These are phyloP conservation scores for Thumatha senex DNA, from an alignment of 2,888 invertebrate genomes.

Conservation along the genomic window DNA sequence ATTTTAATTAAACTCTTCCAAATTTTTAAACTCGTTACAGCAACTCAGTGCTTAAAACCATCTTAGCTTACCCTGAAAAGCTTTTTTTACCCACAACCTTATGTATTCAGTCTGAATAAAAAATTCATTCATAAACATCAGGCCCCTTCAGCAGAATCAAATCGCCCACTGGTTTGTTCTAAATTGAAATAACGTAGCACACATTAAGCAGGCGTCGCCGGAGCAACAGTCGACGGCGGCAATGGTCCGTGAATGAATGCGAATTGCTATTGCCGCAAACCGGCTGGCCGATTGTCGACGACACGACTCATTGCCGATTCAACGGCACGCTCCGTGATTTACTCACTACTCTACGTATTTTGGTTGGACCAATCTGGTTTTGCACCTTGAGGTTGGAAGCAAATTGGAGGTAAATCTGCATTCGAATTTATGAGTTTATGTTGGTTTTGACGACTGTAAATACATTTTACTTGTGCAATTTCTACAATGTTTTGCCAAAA, in stretches of 20 bases:
- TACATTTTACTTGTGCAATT: neutral
- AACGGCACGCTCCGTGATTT: constrained; percentile 62
- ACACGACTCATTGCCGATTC: constrained; percentile 70
- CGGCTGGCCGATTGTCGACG: constrained; percentile 70
- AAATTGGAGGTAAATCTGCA: constrained; percentile 7
- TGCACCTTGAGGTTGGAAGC: constrained; percentile 19
- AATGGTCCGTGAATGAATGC: constrained; percentile 64
- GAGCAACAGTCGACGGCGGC: constrained; percentile 48
- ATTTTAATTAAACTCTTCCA: too few relatives aligned
- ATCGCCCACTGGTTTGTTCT: constrained; percentile 43
- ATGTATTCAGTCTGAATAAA: neutral
- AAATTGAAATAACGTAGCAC: constrained; percentile 61
- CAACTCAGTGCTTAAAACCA: too few relatives aligned
- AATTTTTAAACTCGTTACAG: too few relatives aligned
- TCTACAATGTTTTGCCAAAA: too few relatives aligned
- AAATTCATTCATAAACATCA: neutral
- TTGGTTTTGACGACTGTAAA: neutral
- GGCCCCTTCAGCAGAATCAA: neutral
- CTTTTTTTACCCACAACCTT: neutral
- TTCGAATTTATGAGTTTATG: constrained; percentile 12
- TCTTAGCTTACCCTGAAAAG: too few relatives aligned
- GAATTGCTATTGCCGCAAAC: constrained; percentile 72
- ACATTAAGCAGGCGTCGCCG: constrained; percentile 47
- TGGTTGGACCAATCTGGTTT: constrained; percentile 41
- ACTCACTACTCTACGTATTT: constrained; percentile 48